Conservation (phyloP, 2,113 vertebrate genomes). For the Trogon melanurus region DNA sequence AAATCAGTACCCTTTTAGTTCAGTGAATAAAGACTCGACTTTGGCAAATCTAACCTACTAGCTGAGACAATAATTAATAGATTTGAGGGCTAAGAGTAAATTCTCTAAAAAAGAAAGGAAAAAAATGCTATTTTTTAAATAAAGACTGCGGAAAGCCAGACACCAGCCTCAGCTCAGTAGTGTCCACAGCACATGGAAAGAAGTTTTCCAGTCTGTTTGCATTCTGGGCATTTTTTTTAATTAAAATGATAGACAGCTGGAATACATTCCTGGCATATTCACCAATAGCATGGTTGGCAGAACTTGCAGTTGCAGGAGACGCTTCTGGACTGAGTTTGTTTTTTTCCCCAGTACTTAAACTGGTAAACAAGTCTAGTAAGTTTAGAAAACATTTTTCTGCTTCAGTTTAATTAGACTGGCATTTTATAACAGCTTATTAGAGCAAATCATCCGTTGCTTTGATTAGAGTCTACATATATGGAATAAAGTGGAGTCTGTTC, state of each 20-base stretch:
- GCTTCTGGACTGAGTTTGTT: background rate
- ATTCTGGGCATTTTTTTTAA: background rate
- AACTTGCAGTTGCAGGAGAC: background rate
- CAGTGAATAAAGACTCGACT: background rate
- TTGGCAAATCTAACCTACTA: background rate
- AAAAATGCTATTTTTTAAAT: background rate
- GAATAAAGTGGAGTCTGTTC: background rate
- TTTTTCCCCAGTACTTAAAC: background rate
- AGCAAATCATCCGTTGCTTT: background rate
- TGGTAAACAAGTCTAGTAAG: background rate
- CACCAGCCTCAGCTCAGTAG: background rate
- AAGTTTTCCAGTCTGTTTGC: background rate
- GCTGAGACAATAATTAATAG: background rate
- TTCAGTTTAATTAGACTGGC: constrained; percentile 12
- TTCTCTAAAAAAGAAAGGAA: background rate
- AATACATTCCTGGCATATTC: background rate
- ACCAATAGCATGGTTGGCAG: background rate
- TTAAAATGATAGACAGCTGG: background rate
- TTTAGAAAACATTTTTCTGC: background rate
- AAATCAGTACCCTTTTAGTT: background rate
- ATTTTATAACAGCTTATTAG: constrained; percentile 9
- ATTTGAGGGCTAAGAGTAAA: background rate
- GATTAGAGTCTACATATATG: background rate
- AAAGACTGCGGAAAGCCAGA: background rate
- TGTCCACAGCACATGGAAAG: background rate